Evolutionary conservation across 1,140 invertebrate genomes (phyloP), one percentile per base, ranked within the genome.

Genomic region (Aphelinus certus): DNA sequence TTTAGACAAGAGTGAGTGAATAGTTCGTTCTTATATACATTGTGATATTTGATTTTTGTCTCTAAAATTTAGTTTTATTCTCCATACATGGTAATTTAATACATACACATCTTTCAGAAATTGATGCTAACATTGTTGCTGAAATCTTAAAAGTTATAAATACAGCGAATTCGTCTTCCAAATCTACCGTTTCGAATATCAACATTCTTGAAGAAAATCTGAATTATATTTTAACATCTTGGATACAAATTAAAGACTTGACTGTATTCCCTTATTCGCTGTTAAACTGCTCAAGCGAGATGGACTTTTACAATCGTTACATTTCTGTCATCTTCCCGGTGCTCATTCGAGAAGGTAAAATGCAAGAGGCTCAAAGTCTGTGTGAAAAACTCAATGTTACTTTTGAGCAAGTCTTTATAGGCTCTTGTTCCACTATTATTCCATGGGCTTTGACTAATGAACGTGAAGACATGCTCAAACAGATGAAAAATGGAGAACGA

Each of bases 231-330:
- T 45, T 88, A 26, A 48, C 81, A 0, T 78, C 79, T 1, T 83
- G 80, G 75, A 78, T 83, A 62, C 56, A 71, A 49, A 56, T 77
- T 3, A 78, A 79, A 71, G 67, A 78, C 2, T 79, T 84, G 2
- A 67, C 80, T 42, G 79, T 69, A 3, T 88, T 89, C 79, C 88
- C 87, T 2, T 87, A 82, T 81, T 76, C 60, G 26, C 73, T 88
- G n/a, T 79, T 85, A 2, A 75, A 79, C 5, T 89, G 82, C 67
- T 42, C 65, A 1, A 81, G 77, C 7, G 79, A 84, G 76, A 58
- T 71, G 3, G 78, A 86, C 9, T 90, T 90, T 77, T 89, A 86
- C 61, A 58, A 77, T 3, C 81, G 76, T n/a, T 81, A 89, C 65
- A 75, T 85, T 64, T 74, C 86, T 49, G 72, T 77, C n/a, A 82